Evolutionary conservation across 2,797 vertebrate species (phyloP).

Genomic region (Lacerta viridis): DNA sequence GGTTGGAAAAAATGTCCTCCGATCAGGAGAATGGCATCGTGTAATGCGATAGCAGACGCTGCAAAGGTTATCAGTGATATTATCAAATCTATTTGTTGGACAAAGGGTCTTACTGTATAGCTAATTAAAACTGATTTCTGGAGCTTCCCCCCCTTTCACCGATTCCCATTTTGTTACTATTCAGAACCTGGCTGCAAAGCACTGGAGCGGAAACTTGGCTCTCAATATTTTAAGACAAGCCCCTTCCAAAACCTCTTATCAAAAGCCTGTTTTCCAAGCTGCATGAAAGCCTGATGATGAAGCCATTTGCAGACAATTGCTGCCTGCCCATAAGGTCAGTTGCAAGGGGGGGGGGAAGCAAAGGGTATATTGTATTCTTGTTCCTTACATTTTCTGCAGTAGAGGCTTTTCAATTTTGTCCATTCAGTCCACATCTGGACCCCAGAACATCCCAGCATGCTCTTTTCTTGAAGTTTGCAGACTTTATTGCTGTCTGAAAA

Average conservation of each 20-base stretch:
- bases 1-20: slow-evolving; percentile 72
- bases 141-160: slow-evolving; percentile 15
- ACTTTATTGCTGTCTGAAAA: not conserved
- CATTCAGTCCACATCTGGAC: slow-evolving; percentile 20
- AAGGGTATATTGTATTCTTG: slow-evolving; percentile 27
- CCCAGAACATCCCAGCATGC: not conserved
- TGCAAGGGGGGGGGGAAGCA: slow-evolving; percentile 29
- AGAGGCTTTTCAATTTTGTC: slow-evolving; percentile 28
- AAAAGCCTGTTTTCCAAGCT: slow-evolving; percentile 65
- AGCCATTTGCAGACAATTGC: slow-evolving; percentile 65
- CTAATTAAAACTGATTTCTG: slow-evolving; percentile 79
- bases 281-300: slow-evolving; percentile 40
- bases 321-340: slow-evolving; percentile 47
- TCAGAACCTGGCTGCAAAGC: slow-evolving; percentile 69
- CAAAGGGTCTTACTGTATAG: slow-evolving; percentile 78
- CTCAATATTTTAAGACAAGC: slow-evolving; percentile 66
- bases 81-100: slow-evolving; percentile 76
- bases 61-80: slow-evolving; percentile 73
- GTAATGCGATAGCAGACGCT: slow-evolving; percentile 59
- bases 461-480: slow-evolving; percentile 12
- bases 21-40: slow-evolving; percentile 63
- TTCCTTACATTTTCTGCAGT: slow-evolving; percentile 20
- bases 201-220: slow-evolving; percentile 74
- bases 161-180: slow-evolving; percentile 71
- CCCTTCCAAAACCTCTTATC: slow-evolving; percentile 68